A percentile compares a stretch with the other conserved stretches of the same genome.
Evolutionary conservation across 2,797 vertebrate species (phyloP).

Genomic region (Bufotes viridis): DNA sequence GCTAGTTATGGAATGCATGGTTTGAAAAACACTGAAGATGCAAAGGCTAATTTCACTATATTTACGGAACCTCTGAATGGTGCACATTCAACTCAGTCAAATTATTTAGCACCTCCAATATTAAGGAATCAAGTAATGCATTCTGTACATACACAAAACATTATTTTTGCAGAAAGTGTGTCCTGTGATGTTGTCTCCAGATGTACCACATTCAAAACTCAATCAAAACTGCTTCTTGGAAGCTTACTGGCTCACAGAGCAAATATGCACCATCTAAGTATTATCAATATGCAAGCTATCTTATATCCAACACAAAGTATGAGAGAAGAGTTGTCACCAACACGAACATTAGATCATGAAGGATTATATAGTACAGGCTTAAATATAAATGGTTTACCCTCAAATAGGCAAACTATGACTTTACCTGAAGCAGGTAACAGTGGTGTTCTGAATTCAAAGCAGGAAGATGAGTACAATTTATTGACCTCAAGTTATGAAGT

Average conservation of each 20-base stretch:
- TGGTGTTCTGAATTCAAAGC: not conserved
- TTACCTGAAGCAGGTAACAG: not conserved
- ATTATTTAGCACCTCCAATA: slow-evolving; percentile 52
- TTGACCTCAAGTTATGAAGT: slow-evolving; percentile 63
- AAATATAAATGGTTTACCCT: slow-evolving; percentile 42
- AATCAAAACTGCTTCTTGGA: slow-evolving; percentile 5
- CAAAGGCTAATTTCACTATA: slow-evolving; percentile 15
- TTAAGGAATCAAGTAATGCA: slow-evolving; percentile 62
- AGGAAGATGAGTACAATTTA: slow-evolving; percentile 49
- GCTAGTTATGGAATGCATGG: slow-evolving; percentile 29
- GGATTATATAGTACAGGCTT: slow-evolving; percentile 46
- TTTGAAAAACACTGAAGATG: slow-evolving; percentile 62
- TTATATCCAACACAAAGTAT: slow-evolving; percentile 59
- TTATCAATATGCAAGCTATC: slow-evolving; percentile 39
- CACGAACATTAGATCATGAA: slow-evolving; percentile 28
- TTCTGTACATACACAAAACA: slow-evolving; percentile 45
- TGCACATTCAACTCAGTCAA: slow-evolving; percentile 44
- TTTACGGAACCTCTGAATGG: slow-evolving; percentile 51
- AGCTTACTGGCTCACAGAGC: slow-evolving; percentile 48
- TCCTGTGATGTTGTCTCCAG: slow-evolving; percentile 52
- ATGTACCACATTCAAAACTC: slow-evolving; percentile 44
- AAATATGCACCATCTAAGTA: slow-evolving; percentile 42
- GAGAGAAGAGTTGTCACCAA: slow-evolving; percentile 54
- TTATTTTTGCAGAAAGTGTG: slow-evolving; percentile 2
- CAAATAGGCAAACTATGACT: slow-evolving; percentile 1